Conservation (phyloP, 2,888 invertebrate species). For the Diogma glabrata region DNA sequence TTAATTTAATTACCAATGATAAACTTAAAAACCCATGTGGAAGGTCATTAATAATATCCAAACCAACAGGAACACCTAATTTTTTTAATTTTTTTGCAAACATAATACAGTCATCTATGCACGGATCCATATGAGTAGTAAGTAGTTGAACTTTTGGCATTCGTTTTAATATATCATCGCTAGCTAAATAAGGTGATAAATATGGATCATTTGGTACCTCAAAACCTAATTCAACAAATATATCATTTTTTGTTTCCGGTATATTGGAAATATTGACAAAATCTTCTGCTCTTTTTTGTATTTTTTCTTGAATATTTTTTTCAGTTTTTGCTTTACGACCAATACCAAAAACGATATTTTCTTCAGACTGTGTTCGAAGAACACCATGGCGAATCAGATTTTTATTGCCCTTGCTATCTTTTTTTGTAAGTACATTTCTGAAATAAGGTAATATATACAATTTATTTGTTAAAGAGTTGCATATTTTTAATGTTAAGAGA, state of each 20-base stretch:
- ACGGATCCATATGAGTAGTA: constrained; percentile 61
- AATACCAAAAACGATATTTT: constrained; percentile 31
- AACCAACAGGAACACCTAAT: constrained; percentile 60
- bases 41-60: constrained; percentile 79
- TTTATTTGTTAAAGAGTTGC: no score
- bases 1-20: no score
- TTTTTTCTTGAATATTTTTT: constrained; percentile 35
- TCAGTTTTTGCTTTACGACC: constrained; percentile 31
- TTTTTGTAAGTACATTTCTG: constrained; percentile 12
- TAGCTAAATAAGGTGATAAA: constrained; percentile 80
- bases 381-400: constrained; percentile 10
- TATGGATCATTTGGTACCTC: constrained; percentile 69
- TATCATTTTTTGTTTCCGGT: constrained; percentile 49
- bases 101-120: constrained; percentile 92
- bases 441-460: no score
- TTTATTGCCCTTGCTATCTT: constrained; percentile 7
- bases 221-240: constrained; percentile 56
- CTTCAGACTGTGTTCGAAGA: constrained; percentile 25
- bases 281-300: constrained; percentile 44
- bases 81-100: constrained; percentile 77
- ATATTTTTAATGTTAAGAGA: no score
- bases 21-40: constrained; percentile 98
- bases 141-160: constrained; percentile 52
- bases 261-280: constrained; percentile 48
- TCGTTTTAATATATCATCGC: constrained; percentile 60